Percentiles rank a stretch among this genome's conserved stretches.
phyloP scores from a whole-genome alignment of 2,113 vertebrate species.

The Protobothrops mucrosquamatus region DNA sequence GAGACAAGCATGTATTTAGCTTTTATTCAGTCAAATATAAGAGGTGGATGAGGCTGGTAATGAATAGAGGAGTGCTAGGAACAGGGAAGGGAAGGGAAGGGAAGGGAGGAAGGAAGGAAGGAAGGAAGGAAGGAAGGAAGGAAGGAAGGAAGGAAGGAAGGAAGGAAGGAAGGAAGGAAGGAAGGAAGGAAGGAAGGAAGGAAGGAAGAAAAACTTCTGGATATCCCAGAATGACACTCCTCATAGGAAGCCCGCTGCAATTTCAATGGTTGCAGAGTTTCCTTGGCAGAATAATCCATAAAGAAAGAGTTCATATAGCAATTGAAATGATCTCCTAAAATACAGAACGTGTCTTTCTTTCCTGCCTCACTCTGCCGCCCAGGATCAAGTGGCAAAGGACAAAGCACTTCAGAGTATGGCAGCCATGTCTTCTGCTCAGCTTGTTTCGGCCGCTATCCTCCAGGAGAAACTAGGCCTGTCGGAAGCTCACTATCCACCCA shows the following conservation, averaged over 20 bases:
- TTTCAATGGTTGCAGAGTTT: not conserved
- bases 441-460: constrained; percentile 90
- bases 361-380: not conserved
- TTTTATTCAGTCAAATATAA: no score
- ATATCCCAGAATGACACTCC: not conserved
- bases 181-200: not conserved
- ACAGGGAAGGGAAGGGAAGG: not conserved
- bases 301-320: not conserved
- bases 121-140: not conserved
- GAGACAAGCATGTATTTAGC: no score
- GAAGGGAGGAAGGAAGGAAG: not conserved
- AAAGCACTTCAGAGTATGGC: constrained; percentile 97
- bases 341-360: not conserved
- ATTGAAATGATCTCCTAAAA: not conserved
- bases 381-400: constrained; percentile 98
- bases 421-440: constrained; percentile 94
- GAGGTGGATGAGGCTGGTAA: not conserved
- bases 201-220: not conserved
- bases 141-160: no score
- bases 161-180: not conserved
- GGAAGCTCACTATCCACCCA: constrained; percentile 80
- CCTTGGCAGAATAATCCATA: not conserved
- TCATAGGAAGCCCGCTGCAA: not conserved
- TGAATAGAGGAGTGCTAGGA: not conserved
- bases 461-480: constrained; percentile 91